Base-by-base conservation (phyloP, 2,888 invertebrate species). In the Drosophila aldrichi region DNA sequence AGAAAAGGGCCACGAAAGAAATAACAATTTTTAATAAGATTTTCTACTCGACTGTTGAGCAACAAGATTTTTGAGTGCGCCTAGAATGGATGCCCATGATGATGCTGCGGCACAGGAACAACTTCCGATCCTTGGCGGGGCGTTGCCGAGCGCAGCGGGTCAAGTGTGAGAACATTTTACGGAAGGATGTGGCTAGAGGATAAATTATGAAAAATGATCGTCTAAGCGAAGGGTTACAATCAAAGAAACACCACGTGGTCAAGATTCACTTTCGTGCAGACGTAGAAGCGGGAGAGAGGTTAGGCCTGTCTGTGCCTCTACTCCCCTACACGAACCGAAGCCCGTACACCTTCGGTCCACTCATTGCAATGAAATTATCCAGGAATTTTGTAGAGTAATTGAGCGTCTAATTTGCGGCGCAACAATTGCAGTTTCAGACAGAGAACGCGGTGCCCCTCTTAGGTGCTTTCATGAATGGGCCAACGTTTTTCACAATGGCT, bases 101-200 rank as follows among this genome's bases (percentile, higher is more conserved):
- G 56, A 59, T 60, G 51, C 62, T 52, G 64, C 20, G 60, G 58
- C 58, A 55, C 69, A 78, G 69, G 74, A 68, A 68, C 83, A 70
- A 89, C 87, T 90, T 87, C 87, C 87, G 87, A 87, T 87, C 75
- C 52, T 71, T 72, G 72, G 74, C 62, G 65, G 67, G 90, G 90
- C 84, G 86, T 74, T 59, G 43, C 75, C 49, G 58, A 59, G 49
- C 81, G 75, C 90, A 89, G 91, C 89, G 75, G 82, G 87, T 80
- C 90, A 91, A 91, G 91, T 91, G 91, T 91, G 91, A 91, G 91
- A 91, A 91, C 91, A 91, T 92, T 92, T 91, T 92, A 84, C 89
- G 89, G 82, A 89, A 89, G 90, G 87, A 87, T 80, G 77, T 77
- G 73, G 68, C 70, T 46, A 54, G 43, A 51, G 60, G 57, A 63